Conservation (phyloP, 2,113 vertebrate genomes). For the Elgaria multicarinata region DNA sequence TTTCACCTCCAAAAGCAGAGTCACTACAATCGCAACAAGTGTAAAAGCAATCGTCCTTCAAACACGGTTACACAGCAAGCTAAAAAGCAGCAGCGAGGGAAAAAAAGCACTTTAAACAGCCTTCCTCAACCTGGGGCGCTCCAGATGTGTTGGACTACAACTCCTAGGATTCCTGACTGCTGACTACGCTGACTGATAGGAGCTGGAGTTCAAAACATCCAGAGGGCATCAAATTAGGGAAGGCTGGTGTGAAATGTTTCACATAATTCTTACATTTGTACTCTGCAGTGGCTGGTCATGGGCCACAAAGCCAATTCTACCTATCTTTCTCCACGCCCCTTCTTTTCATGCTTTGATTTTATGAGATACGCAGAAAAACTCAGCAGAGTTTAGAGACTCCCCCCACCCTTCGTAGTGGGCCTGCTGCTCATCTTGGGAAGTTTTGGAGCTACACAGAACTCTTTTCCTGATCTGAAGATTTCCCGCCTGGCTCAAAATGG, state of each 20-base stretch:
- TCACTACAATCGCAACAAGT: not conserved
- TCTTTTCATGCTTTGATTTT: not conserved
- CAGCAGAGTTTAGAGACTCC: not conserved
- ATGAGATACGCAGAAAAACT: not conserved
- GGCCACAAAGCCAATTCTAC: not conserved
- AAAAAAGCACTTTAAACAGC: too few species aligned
- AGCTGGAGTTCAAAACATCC: too few species aligned
- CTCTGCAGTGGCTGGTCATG: not conserved
- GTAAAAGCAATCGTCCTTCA: too few species aligned
- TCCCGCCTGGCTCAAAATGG: not conserved
- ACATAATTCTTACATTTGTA: not conserved
- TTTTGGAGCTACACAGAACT: not conserved
- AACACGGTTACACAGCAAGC: too few species aligned
- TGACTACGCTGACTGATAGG: too few species aligned
- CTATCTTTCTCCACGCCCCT: not conserved
- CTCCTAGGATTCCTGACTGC: too few species aligned
- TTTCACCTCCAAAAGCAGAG: not conserved
- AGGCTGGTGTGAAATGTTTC: not conserved
- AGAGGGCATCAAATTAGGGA: too few species aligned
- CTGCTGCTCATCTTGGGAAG: not conserved
- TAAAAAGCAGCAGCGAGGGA: not conserved
- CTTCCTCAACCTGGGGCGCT: too few species aligned
- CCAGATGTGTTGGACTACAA: too few species aligned
- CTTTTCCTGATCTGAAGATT: not conserved
- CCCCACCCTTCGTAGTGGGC: not conserved